Evolutionary conservation across 2,113 vertebrate species (phyloP), one percentile per base, ranked within the genome.

Genomic region (Labeo catla): DNA sequence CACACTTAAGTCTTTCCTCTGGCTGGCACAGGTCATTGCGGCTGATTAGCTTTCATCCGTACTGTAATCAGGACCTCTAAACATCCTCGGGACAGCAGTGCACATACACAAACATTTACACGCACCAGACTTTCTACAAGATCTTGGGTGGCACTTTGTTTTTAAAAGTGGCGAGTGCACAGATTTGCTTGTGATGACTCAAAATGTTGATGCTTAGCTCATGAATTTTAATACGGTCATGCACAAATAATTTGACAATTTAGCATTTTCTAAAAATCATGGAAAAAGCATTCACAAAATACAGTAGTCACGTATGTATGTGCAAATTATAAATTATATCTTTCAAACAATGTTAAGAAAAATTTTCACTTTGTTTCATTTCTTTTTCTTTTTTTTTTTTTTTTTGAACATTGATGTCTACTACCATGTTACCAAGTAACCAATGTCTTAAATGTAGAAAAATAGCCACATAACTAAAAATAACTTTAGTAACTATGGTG

Each of bases 41-140:
- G 57, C 47, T 84, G 81, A 86, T 83, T 88, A 83, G 63, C 76
- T 63, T 83, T 76, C 39, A 86, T 78, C 50, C 36, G 34, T 21
- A 57, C 36, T 13, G 23, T 39, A 84, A 88, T 86, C 54, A 88
- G 76, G 21, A 68, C 50, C 13, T 72, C 54, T 39, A 86, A 84
- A 84, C 47, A 88, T 70, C 74, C 49, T 21, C 43, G 70, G 84
- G 72, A 83, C 39, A 54, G n/a, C 36, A 65, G 59, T 13, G 8
- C 12, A 19, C 70, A 76, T 28, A 45, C 21, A 59, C 70, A 47
- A 16, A 43, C 52, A n/a, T 52, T 19, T 21, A 43, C 61, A 85
- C 13, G 6, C 49, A 82, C 43, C 43, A 74, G 72, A 9, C 13
- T 63, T 49, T 81, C 78, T 6, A 13, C 72, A 76, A 23, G 12